A percentile compares a stretch with the other conserved stretches of the same genome.
Evolutionary conservation across 2,113 vertebrate species (phyloP).

Genomic region (Campylomormyrus numenius): DNA sequence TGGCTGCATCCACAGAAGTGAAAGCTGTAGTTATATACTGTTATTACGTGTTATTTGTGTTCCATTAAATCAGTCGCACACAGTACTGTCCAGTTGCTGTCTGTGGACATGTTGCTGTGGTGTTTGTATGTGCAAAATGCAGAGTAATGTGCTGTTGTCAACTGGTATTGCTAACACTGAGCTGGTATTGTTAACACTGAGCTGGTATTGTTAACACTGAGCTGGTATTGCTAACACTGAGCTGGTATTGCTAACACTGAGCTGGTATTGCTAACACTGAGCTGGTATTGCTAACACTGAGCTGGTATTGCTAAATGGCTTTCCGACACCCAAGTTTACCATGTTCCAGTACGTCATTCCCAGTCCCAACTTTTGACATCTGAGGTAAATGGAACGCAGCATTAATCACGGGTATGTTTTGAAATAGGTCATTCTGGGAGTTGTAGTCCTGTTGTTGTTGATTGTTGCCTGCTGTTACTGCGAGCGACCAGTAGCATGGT

Average conservation of each 20-base stretch:
- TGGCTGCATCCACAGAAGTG: not conserved
- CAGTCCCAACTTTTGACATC: not conserved
- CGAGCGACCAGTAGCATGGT: not conserved
- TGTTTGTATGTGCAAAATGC: not conserved
- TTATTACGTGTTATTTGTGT: not conserved
- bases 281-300: not conserved
- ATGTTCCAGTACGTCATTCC: not conserved
- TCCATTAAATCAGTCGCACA: not conserved
- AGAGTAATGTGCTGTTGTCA: not conserved
- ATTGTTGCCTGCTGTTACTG: not conserved
- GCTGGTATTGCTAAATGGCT: not conserved
- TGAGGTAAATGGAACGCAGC: not conserved
- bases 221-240: not conserved
- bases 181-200: not conserved
- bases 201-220: no score
- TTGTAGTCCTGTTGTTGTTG: not conserved
- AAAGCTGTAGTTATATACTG: not conserved
- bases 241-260: not conserved
- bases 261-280: not conserved
- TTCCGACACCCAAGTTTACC: not conserved
- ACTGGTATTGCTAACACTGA: not conserved
- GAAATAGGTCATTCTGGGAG: slow-evolving; percentile 6
- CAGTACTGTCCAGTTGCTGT: not conserved
- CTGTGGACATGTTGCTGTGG: not conserved
- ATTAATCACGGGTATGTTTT: not conserved